These are phyloP conservation scores for Bostrychus sinensis DNA, from an alignment of 2,113 vertebrate genomes.

Conservation along the genomic window DNA sequence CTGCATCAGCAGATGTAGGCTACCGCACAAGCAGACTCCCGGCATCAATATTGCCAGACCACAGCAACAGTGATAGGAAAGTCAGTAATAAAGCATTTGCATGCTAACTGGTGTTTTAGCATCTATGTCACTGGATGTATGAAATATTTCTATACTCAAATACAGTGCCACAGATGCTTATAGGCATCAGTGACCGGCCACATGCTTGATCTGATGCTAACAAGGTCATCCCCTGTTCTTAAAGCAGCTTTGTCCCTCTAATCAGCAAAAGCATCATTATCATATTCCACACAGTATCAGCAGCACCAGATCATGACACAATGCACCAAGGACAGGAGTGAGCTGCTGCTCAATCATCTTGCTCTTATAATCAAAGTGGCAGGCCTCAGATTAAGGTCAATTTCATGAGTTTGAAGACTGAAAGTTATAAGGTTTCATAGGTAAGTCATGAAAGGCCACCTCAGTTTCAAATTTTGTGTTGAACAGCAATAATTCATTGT, in stretches of 20 bases:
- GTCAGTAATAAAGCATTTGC: constrained; percentile 44
- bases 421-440: background rate
- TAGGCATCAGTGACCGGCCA: constrained; percentile 22
- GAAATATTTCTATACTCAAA: constrained; percentile 36
- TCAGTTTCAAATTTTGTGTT: no score
- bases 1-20: constrained; percentile 57
- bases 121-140: background rate
- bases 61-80: constrained; percentile 41
- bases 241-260: constrained; percentile 66
- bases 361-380: constrained; percentile 11
- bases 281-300: constrained; percentile 43
- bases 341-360: constrained; percentile 8
- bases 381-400: constrained; percentile 40
- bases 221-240: constrained; percentile 53
- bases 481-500: no score
- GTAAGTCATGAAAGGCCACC: background rate
- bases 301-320: constrained; percentile 32
- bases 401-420: constrained; percentile 4
- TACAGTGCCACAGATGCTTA: constrained; percentile 35
- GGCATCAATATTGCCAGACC: constrained; percentile 52
- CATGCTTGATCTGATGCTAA: constrained; percentile 49
- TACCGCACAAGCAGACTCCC: constrained; percentile 34
- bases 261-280: constrained; percentile 43
- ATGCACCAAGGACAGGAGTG: constrained; percentile 20
- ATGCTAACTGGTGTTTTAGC: constrained; percentile 3